These are phyloP conservation scores for Dendrolimus houi DNA, from an alignment of 2,888 invertebrate species.

Conservation along the genomic window DNA sequence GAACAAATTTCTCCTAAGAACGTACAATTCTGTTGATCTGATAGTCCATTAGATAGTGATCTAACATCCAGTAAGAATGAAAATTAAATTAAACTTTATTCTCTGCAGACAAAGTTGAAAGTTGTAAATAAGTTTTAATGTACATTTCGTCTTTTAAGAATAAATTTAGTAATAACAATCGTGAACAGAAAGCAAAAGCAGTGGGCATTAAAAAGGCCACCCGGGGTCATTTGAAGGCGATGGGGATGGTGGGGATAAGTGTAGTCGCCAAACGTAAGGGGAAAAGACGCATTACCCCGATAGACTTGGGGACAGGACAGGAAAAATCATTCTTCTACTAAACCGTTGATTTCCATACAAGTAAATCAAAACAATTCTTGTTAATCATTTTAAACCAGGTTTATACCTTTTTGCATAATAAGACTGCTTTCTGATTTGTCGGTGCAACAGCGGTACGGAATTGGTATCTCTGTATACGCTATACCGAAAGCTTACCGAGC, in stretches of 20 bases:
- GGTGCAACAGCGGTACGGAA: too few relatives aligned
- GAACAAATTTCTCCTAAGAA: constrained; percentile 60
- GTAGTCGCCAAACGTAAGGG: constrained; percentile 31
- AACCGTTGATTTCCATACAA: too few relatives aligned
- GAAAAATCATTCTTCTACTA: too few relatives aligned
- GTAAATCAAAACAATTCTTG: too few relatives aligned
- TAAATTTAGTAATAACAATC: constrained; percentile 31
- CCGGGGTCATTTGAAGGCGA: constrained; percentile 22
- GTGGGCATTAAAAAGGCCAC: constrained; percentile 55
- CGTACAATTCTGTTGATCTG: constrained; percentile 43
- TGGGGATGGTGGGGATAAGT: constrained; percentile 27
- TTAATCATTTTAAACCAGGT: too few relatives aligned
- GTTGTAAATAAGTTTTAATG: constrained; percentile 17
- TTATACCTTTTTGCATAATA: too few relatives aligned
- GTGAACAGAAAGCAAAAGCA: constrained; percentile 40
- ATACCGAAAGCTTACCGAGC: too few relatives aligned
- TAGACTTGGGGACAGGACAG: constrained; percentile 15
- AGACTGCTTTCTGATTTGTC: too few relatives aligned
- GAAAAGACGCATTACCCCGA: constrained; percentile 44
- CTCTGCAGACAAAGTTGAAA: constrained; percentile 14
- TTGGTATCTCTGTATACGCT: too few relatives aligned
- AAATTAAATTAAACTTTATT: constrained; percentile 21
- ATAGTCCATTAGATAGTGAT: constrained; percentile 53
- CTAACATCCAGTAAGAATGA: constrained; percentile 32
- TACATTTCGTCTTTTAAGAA: constrained; percentile 51